These are phyloP conservation scores for Mystacornis crossleyi DNA, from an alignment of 2,113 vertebrate genomes.

Conservation along the genomic window DNA sequence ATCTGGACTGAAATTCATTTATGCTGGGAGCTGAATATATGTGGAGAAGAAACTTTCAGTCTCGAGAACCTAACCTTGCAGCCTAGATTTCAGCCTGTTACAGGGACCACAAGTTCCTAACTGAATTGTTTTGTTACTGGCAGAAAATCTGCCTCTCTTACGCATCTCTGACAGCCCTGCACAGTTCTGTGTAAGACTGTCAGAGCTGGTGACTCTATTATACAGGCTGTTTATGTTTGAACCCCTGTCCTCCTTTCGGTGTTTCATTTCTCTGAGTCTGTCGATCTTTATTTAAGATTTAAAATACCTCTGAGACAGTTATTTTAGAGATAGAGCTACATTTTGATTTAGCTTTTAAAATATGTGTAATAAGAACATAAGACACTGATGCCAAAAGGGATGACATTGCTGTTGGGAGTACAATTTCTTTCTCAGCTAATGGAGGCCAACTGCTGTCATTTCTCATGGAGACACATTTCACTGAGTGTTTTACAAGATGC, in stretches of 20 bases:
- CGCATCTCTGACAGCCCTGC: neutral
- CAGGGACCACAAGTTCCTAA: neutral
- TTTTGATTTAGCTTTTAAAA: neutral
- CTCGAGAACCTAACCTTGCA: neutral
- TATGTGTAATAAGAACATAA: neutral
- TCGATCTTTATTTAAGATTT: neutral
- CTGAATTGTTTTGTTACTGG: neutral
- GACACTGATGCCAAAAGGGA: neutral
- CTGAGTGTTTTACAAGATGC: fast-evolving
- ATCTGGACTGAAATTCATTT: neutral
- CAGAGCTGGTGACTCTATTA: neutral
- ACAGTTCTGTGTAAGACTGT: neutral
- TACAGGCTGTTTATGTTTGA: neutral
- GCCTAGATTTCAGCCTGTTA: neutral
- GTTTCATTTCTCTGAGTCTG: neutral
- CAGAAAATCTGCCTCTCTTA: neutral
- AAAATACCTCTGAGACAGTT: neutral
- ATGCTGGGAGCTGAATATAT: neutral
- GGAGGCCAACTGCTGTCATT: neutral
- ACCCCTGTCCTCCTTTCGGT: neutral
- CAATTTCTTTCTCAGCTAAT: neutral
- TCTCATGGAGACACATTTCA: neutral
- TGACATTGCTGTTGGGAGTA: neutral
- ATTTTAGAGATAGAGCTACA: neutral
- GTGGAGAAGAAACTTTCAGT: neutral